Evolutionary conservation across 2,113 vertebrate genomes (phyloP), one percentile per base, ranked within the genome.

Genomic region (Neolamprologus variostigma): DNA sequence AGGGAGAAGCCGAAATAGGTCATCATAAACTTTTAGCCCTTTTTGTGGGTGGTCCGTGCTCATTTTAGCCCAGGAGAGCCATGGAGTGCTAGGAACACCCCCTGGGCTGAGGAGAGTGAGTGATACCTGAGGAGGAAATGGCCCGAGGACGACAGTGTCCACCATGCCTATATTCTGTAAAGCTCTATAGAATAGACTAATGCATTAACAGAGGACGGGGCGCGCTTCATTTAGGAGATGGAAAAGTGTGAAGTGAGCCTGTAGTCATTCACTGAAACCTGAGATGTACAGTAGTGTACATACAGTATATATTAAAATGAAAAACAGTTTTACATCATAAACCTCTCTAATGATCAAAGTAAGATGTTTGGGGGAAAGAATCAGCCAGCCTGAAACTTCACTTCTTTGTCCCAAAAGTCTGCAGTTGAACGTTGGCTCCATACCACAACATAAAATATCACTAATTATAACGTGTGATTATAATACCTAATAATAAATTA

Each of bases 1-100:
- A 82, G 94, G 89, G 90, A 95, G 95, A 93, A 96, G 95, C 86
- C 79, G 80, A 94, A 95, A 93, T 90, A 93, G 93, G 93, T 95
- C 94, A 91, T 95, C 93, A 94, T 88, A 87, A 85, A 84, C 86
- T 87, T 54, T 87, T 68, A 90, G 86, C 78, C 81, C 73, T 87
- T 84, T 66, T 91, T 83, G 83, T 55, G 66, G 19, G 71, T 85
- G 59, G 63, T 86, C 45, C 19, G 5, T 80, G 53, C 68, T 83
- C 21, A 40, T 79, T 79, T 90, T 53, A 84, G 82, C 81, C 68
- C 84, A 88, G 82, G 83, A 83, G 50, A 84, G 91, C 86, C 87
- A 66, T 83, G 90, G 91, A 92, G 91, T 89, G 23, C 86, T 42
- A 68, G 82, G 63, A 89, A 88, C 86, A 83, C 92, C 82, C 80